These are phyloP conservation scores for Synanthedon vespiformis DNA, from an alignment of 2,888 invertebrate species.

Conservation along the genomic window DNA sequence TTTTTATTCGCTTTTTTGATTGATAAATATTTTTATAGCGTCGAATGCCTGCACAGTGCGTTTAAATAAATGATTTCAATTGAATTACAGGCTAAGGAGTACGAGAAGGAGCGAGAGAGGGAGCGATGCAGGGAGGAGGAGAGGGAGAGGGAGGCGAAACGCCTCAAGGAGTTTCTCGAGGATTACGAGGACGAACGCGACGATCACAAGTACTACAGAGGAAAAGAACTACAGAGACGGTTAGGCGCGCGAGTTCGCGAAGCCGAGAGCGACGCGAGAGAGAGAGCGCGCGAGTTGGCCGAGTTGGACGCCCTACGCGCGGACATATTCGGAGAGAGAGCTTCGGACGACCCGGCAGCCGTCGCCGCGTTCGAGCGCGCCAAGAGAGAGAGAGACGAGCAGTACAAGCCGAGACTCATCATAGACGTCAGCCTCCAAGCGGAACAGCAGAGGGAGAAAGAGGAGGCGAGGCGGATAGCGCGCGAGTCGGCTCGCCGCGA, in stretches of 20 bases:
- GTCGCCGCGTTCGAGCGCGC: conserved; percentile 23
- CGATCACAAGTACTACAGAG: conserved; percentile 95
- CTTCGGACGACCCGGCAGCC: conserved; percentile 68
- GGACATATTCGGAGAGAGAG: conserved; percentile 70
- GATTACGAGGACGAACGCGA: conserved; percentile 99
- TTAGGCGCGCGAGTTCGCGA: conserved; percentile 93
- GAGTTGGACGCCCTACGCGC: conserved; percentile 87
- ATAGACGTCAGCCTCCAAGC: conserved; percentile 76
- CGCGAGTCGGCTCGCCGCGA: conserved; percentile 35
- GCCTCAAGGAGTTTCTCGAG: conserved; percentile 96
- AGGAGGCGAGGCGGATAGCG: conserved; percentile 63
- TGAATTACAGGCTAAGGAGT: conserved; percentile 75
- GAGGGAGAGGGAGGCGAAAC: conserved; percentile 90
- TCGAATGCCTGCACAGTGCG: no score
- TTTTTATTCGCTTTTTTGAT: no score
- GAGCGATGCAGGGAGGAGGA: conserved; percentile 82
- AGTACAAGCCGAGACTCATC: conserved; percentile 85
- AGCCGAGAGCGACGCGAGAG: conserved; percentile 90
- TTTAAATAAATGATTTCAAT: no score
- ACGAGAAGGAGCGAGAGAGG: conserved; percentile 88
- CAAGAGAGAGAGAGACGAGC: conserved; percentile 80
- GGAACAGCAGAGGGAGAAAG: conserved; percentile 72
- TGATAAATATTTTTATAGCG: no score
- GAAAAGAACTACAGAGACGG: conserved; percentile 90
- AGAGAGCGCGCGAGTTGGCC: conserved; percentile 88